Evolutionary conservation across 2,797 vertebrate species (phyloP), one percentile per base, ranked within the genome.

Genomic region (Enteromius argenteus): DNA sequence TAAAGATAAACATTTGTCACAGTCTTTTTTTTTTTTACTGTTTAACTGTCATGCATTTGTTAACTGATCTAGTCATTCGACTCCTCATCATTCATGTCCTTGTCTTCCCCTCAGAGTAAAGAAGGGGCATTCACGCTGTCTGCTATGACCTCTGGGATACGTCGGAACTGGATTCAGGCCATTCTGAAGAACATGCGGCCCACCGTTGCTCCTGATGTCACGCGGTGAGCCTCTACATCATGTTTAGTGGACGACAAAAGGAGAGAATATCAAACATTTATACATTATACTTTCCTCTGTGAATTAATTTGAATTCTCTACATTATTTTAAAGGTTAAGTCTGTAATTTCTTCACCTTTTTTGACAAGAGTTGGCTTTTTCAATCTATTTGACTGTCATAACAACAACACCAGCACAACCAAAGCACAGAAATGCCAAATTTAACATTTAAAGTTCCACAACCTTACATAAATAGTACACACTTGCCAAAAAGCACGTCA

Each of bases 81-180:
- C 23, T 62, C 37, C 17, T 62, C 27, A 0, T 53, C 30, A 32
- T 1, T 69, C 30, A 1, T 23, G 13, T 69, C 8, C 10, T 62
- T 68, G 2, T 81, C 35, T 79, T 23, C 58, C 17, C 73, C 58
- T 3, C 82, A 99, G 98, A 98, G 97, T 9, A 98, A 98, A 91
- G 97, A 97, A 86, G 96, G 96, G 17, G 94, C 94, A 1, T 98
- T 97, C 91, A 98, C 96, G 2, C 94, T 99, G 88, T 99, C 98
- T 0, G 98, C 98, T 71, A 99, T 99, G 98, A 99, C 98, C 0
- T 98, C 98, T 0, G 98, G 98, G 85, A 99, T 99, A 92, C 97
- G 98, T 3, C 95, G 97, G 90, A 99, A 99, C 91, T 99, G 98
- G 98, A 99, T 99, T 90, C 98, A 99, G 92, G 98, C 98, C 88